Evolutionary conservation across 2,888 invertebrate genomes (phyloP).

Genomic region (Ditula angustiorana): DNA sequence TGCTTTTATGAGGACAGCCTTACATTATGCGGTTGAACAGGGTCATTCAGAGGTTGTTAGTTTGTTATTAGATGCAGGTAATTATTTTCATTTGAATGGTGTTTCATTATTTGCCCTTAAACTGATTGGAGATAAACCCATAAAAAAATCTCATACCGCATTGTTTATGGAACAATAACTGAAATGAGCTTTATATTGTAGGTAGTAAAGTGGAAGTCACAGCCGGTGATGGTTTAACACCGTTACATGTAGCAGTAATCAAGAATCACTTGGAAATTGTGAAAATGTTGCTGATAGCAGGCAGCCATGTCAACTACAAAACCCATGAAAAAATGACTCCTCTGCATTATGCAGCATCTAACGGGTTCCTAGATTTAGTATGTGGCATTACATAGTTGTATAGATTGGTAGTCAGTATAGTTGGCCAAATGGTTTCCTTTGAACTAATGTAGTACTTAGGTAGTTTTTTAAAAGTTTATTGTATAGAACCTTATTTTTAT

Average conservation of each 20-base stretch:
- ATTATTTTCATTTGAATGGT: conserved; percentile 41
- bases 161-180: too few relatives aligned
- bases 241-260: conserved; percentile 88
- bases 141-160: too few relatives aligned
- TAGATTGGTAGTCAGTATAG: not conserved
- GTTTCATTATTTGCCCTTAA: conserved; percentile 8
- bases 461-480: too few relatives aligned
- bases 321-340: conserved; percentile 87
- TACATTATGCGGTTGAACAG: conserved; percentile 90
- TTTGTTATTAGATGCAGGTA: conserved; percentile 87
- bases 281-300: conserved; percentile 81
- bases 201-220: conserved; percentile 88
- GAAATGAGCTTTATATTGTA: conserved; percentile 63
- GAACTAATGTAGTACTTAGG: too few relatives aligned
- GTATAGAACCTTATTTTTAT: too few relatives aligned
- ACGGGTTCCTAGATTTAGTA: conserved; percentile 80
- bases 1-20: conserved; percentile 87
- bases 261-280: conserved; percentile 86
- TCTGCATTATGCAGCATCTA: conserved; percentile 87
- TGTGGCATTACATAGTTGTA: not conserved
- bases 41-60: conserved; percentile 87
- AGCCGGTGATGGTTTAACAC: conserved; percentile 88
- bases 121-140: too few relatives aligned
- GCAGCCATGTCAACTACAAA: conserved; percentile 86
- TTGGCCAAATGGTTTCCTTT: too few relatives aligned